A percentile compares a stretch with the other conserved stretches of the same genome.
These are phyloP conservation scores for Apoda limacodes DNA, from an alignment of 2,888 invertebrate genomes.

Conservation along the genomic window DNA sequence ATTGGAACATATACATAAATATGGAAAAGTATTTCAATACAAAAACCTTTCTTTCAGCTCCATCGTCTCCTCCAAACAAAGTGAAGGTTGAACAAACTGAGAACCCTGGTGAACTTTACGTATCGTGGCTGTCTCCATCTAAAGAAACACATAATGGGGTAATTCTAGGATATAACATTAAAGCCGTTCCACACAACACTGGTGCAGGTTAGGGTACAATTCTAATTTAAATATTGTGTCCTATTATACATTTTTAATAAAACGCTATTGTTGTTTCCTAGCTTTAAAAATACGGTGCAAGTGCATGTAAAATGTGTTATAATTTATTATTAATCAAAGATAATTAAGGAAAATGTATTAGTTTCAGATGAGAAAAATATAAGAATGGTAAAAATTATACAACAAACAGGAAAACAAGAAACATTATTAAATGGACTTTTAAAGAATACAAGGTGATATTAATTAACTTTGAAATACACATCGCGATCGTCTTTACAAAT, in stretches of 20 bases:
- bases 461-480: neutral
- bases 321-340: too few species aligned
- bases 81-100: conserved; percentile 51
- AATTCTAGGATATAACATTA: conserved; percentile 52
- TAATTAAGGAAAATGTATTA: too few species aligned
- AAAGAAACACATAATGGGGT: conserved; percentile 52
- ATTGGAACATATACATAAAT: too few species aligned
- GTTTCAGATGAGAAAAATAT: conserved; percentile 48
- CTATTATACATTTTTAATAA: too few species aligned
- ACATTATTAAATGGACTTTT: conserved; percentile 58
- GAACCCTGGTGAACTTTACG: conserved; percentile 50
- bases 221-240: neutral
- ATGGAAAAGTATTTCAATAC: neutral
- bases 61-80: conserved; percentile 48
- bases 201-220: conserved; percentile 29
- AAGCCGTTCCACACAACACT: conserved; percentile 47
- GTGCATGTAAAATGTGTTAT: too few species aligned
- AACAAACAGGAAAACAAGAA: conserved; percentile 49
- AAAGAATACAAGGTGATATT: conserved; percentile 61
- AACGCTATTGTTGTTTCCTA: too few species aligned
- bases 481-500: neutral
- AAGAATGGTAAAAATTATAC: conserved; percentile 45
- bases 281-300: too few species aligned
- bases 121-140: conserved; percentile 51
- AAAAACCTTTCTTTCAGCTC: conserved; percentile 32